Evolutionary conservation across 1,140 invertebrate genomes (phyloP).

Genomic region (Drosophila chauvacae): DNA sequence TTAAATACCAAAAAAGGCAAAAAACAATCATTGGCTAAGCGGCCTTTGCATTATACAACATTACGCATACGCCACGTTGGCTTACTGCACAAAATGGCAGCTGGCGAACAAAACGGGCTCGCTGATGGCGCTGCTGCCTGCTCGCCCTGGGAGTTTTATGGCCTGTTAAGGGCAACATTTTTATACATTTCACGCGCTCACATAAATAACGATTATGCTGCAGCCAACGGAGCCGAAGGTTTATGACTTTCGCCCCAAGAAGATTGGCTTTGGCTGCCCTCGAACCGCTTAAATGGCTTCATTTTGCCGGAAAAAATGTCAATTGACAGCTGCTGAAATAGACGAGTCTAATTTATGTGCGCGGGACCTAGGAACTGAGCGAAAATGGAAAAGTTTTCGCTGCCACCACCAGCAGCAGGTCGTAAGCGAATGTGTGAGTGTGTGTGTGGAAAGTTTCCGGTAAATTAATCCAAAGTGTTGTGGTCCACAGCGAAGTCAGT

Average conservation of each 20-base stretch:
- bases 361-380: constrained; percentile 43
- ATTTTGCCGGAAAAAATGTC: constrained; percentile 66
- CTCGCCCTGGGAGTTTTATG: constrained; percentile 48
- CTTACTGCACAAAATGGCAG: constrained; percentile 43
- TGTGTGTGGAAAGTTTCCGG: constrained; percentile 60
- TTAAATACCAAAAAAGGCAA: constrained; percentile 56
- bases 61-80: constrained; percentile 65
- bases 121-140: background rate
- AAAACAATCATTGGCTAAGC: constrained; percentile 53
- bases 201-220: constrained; percentile 77
- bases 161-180: constrained; percentile 68
- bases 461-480: constrained; percentile 78
- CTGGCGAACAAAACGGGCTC: constrained; percentile 8
- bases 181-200: constrained; percentile 80
- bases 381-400: constrained; percentile 59
- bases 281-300: constrained; percentile 68
- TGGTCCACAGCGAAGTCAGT: constrained; percentile 56
- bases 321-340: constrained; percentile 68
- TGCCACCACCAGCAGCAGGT: constrained; percentile 4
- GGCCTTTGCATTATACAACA: constrained; percentile 48
- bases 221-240: constrained; percentile 60
- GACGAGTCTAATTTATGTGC: constrained; percentile 60
- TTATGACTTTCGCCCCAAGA: constrained; percentile 67
- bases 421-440: constrained; percentile 6
- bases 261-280: constrained; percentile 57